Evolutionary conservation across 2,113 vertebrate species (phyloP).

Genomic region (Trematocara marginatum): DNA sequence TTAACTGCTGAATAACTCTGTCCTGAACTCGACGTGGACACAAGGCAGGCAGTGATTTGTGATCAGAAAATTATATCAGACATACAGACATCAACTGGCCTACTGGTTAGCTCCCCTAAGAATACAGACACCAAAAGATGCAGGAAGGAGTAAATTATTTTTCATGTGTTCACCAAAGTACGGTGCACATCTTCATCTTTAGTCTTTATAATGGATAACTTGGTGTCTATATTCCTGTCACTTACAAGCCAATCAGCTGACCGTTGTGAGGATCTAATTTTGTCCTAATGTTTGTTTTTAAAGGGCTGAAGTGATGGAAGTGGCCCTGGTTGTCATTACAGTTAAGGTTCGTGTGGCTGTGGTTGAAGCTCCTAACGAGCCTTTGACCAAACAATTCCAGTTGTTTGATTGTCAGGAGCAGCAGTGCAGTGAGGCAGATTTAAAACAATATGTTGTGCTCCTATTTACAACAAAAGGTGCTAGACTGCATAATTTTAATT

Average conservation of each 20-base stretch:
- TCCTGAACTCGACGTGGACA: not conserved
- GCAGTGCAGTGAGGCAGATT: not conserved
- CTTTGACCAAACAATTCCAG: not conserved
- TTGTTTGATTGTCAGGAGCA: not conserved
- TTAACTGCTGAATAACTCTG: not conserved
- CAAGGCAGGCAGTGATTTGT: not conserved
- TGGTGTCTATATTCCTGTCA: not conserved
- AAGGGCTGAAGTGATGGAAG: not conserved
- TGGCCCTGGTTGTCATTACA: not conserved
- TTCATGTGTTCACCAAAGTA: too few species aligned
- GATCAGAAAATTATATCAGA: not conserved
- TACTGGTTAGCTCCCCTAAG: not conserved
- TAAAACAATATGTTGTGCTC: not conserved
- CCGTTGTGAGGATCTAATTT: not conserved
- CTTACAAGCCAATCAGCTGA: not conserved
- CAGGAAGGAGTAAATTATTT: too few species aligned
- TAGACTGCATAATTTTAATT: accelerated
- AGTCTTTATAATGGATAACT: not conserved
- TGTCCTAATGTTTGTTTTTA: not conserved
- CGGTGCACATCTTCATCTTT: not conserved
- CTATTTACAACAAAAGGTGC: not conserved
- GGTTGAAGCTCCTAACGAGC: not conserved
- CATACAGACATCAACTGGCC: not conserved
- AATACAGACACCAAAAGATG: not conserved
- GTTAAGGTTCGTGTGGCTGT: not conserved